A percentile compares a stretch with the other conserved stretches of the same genome.
These are phyloP conservation scores for Illadopsis cleaveri DNA, from an alignment of 2,113 vertebrate species.

Conservation along the genomic window DNA sequence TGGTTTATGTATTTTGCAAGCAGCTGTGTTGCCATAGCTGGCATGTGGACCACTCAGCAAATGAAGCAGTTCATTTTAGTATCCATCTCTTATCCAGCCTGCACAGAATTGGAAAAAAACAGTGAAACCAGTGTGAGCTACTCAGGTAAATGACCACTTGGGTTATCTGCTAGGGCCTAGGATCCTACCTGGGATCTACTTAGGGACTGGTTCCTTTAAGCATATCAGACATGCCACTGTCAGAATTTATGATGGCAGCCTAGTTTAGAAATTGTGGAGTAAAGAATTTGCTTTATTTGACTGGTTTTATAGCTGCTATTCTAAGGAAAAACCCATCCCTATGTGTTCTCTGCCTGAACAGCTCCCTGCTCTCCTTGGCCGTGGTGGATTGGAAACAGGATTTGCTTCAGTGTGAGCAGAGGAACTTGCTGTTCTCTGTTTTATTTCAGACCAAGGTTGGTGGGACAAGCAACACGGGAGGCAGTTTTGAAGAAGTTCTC, in stretches of 20 bases:
- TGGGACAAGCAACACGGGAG: constrained; percentile 70
- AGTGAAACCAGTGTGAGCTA: background rate
- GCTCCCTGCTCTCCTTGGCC: background rate
- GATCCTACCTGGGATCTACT: background rate
- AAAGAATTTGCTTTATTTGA: background rate
- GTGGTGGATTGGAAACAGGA: background rate
- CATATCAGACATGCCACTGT: background rate
- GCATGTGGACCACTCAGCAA: background rate
- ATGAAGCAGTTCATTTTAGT: background rate
- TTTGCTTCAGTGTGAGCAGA: background rate
- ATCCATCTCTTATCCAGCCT: background rate
- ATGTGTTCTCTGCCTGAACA: background rate
- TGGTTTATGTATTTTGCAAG: background rate
- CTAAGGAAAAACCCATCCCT: background rate
- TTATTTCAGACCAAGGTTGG: constrained; percentile 90
- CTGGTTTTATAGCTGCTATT: background rate
- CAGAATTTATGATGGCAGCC: background rate
- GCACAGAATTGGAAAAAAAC: background rate
- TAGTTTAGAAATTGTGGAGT: background rate
- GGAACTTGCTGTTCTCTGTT: background rate
- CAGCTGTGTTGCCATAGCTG: background rate
- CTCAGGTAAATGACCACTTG: background rate
- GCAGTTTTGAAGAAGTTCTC: constrained; percentile 96
- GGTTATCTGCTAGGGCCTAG: background rate
- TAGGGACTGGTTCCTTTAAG: background rate